Conservation (phyloP, 2,113 vertebrate species). For the Turnix velox region DNA sequence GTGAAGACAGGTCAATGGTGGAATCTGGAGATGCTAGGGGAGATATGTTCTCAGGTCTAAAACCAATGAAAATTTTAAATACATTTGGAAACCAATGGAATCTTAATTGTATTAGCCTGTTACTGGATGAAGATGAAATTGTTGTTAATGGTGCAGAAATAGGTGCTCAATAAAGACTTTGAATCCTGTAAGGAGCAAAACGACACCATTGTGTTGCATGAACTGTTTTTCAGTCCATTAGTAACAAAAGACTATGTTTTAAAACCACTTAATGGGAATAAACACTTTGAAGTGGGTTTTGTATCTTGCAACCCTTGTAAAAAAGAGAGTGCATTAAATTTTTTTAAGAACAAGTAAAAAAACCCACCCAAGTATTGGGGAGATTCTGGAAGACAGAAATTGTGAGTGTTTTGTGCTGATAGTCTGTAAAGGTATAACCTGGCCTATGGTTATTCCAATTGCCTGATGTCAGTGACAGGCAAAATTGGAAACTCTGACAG, state of each 20-base stretch:
- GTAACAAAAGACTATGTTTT: neutral
- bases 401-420: neutral
- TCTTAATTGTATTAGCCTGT: neutral
- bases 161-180: neutral
- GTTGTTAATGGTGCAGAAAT: neutral
- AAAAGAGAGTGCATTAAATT: neutral
- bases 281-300: neutral
- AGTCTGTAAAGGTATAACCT: neutral
- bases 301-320: neutral
- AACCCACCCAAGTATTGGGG: accelerated
- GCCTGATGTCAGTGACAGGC: neutral
- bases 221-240: neutral
- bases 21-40: neutral
- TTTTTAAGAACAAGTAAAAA: neutral
- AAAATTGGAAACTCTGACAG: neutral
- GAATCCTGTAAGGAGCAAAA: neutral
- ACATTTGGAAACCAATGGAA: neutral
- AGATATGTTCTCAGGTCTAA: neutral
- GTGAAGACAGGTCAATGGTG: neutral
- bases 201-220: neutral
- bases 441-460: neutral
- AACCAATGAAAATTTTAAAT: neutral
- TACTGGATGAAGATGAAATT: neutral
- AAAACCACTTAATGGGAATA: neutral
- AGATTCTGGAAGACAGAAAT: neutral